phyloP scores from a whole-genome alignment of 2,888 invertebrate genomes.

The Myopa testacea region DNA sequence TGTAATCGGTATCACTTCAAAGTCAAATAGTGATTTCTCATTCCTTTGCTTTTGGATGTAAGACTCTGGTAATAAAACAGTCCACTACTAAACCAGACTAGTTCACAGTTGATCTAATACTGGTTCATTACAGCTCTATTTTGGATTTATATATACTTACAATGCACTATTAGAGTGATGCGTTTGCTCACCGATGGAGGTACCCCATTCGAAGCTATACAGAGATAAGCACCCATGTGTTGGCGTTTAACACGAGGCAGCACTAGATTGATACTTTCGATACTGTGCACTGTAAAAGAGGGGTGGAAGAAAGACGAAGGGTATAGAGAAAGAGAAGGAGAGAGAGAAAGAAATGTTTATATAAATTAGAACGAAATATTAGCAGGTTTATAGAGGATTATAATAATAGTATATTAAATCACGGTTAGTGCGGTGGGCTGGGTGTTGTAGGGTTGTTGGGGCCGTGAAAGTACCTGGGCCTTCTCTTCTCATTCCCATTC shows the following conservation, averaged over 20 bases:
- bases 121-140: too few relatives aligned
- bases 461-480: neutral
- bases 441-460: too few relatives aligned
- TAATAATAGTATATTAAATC: too few relatives aligned
- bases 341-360: neutral
- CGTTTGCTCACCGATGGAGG: constrained; percentile 91
- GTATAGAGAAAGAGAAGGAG: neutral
- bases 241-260: constrained; percentile 79
- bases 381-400: too few relatives aligned
- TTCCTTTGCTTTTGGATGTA: too few relatives aligned
- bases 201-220: constrained; percentile 85
- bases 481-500: neutral
- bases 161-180: constrained; percentile 86
- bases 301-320: neutral
- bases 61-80: too few relatives aligned
- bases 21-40: too few relatives aligned
- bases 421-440: too few relatives aligned
- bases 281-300: constrained; percentile 72
- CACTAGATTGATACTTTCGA: constrained; percentile 77
- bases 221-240: constrained; percentile 84
- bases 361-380: too few relatives aligned
- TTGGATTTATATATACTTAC: constrained; percentile 70
- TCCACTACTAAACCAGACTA: too few relatives aligned
- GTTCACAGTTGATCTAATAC: too few relatives aligned
- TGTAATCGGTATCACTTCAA: too few relatives aligned